Conservation (phyloP, 2,888 invertebrate genomes). For the Thereva unica region DNA sequence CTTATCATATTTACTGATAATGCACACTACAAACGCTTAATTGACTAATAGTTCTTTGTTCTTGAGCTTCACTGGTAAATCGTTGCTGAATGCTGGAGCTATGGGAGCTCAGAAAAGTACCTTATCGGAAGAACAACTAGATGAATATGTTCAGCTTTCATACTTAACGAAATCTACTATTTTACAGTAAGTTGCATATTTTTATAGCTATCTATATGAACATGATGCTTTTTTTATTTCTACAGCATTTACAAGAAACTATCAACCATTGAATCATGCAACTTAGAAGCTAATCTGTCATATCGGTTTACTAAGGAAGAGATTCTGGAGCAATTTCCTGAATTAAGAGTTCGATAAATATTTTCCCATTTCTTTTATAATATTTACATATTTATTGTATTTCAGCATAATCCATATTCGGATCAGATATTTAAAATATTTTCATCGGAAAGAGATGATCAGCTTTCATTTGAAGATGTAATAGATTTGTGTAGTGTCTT, state of each 20-base stretch:
- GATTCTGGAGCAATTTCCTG: slow-evolving; percentile 67
- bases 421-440: slow-evolving; percentile 74
- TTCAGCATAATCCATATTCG: slow-evolving; percentile 75
- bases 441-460: slow-evolving; percentile 69
- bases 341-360: slow-evolving; percentile 62
- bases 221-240: slow-evolving; percentile 28
- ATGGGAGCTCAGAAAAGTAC: slow-evolving; percentile 14
- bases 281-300: slow-evolving; percentile 57
- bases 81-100: background rate
- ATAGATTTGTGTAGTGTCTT: slow-evolving; percentile 78
- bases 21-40: too few relatives aligned
- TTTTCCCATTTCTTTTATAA: slow-evolving; percentile 9
- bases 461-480: slow-evolving; percentile 77
- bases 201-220: slow-evolving; percentile 27
- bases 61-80: too few relatives aligned
- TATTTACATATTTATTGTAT: slow-evolving; percentile 31
- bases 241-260: slow-evolving; percentile 65
- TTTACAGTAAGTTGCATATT: slow-evolving; percentile 61
- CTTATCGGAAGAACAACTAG: slow-evolving; percentile 63
- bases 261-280: slow-evolving; percentile 59
- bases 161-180: slow-evolving; percentile 68
- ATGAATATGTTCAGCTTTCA: slow-evolving; percentile 65
- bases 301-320: slow-evolving; percentile 61
- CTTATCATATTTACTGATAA: too few relatives aligned
- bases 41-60: too few relatives aligned